phyloP scores from a whole-genome alignment of 2,888 invertebrate species.

The Sinodicranocentrus sp. region DNA sequence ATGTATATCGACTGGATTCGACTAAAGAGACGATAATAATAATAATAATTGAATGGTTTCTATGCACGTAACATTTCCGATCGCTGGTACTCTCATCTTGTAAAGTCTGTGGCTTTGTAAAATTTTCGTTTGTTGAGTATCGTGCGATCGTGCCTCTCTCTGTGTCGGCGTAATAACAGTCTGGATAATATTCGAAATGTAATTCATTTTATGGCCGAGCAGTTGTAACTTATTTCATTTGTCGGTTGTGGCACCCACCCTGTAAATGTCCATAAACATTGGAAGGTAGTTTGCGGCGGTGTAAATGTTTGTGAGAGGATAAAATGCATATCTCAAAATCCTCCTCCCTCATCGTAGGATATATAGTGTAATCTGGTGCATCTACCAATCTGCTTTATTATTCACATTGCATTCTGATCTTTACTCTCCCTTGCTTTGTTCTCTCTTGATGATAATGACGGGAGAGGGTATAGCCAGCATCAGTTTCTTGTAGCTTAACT shows the following conservation, averaged over 20 bases:
- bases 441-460: not conserved
- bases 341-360: not conserved
- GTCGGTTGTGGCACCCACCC: not conserved
- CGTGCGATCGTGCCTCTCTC: too few relatives aligned
- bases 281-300: not conserved
- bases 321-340: not conserved
- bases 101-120: too few relatives aligned
- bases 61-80: too few relatives aligned
- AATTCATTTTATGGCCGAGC: slow-evolving; percentile 13
- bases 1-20: too few relatives aligned
- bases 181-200: not conserved
- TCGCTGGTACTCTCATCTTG: too few relatives aligned
- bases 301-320: not conserved
- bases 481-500: not conserved
- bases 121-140: too few relatives aligned
- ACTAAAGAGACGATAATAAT: too few relatives aligned
- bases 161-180: not conserved
- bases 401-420: slow-evolving; percentile 1
- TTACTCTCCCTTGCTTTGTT: too few relatives aligned
- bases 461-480: not conserved
- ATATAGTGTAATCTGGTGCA: slow-evolving; percentile 11
- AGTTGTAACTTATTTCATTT: slow-evolving; percentile 7
- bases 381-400: not conserved
- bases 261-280: not conserved
- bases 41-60: too few relatives aligned